Evolutionary conservation across 2,113 vertebrate species (phyloP), one percentile per base, ranked within the genome.

Genomic region (Stictonetta naevosa): DNA sequence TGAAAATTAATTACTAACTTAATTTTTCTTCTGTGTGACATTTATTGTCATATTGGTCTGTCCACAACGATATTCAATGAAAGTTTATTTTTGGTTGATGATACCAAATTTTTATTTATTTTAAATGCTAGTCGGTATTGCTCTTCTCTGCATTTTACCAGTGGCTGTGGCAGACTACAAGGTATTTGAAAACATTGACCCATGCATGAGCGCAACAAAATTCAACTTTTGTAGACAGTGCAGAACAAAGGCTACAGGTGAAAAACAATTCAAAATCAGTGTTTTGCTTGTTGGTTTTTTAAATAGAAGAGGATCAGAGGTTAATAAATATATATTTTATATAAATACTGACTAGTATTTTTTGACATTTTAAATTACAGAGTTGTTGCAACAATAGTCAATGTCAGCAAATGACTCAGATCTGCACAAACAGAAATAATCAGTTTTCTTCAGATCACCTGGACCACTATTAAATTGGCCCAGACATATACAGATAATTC

Each of bases 81-180:
- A 88, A 92, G 83, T 94, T 95, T 96, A 90, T 83, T 94, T 95
- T 96, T 83, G 86, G 60, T 95, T 97, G 55, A 86, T 94, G 84
- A 38, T 73, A 92, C n/a, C 64, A 62, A 79, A 86, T 82, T 86
- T 96, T 95, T 89, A 72, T 74, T 92, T 88, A 66, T 31, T 53
- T 77, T 33, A 90, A 74, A n/a, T 33, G 28, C 50, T 96, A 68
- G 71, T 83, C 40, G 80, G 48, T 62, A 67, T 83, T 69, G 71
- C 17, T 94, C 86, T 71, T 77, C 58, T 96, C 78, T 67, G 29
- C 52, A 31, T 88, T 95, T 91, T 97, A 83, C 91, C 81, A 91
- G 95, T 55, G 77, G 78, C 80, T 91, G 85, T 88, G 86, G 86
- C 86, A 95, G 94, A 95, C 52, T 77, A 26, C 59, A 92, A 95